Evolutionary conservation across 2,797 vertebrate species (phyloP).

Genomic region (Pantherophis vulpinus): DNA sequence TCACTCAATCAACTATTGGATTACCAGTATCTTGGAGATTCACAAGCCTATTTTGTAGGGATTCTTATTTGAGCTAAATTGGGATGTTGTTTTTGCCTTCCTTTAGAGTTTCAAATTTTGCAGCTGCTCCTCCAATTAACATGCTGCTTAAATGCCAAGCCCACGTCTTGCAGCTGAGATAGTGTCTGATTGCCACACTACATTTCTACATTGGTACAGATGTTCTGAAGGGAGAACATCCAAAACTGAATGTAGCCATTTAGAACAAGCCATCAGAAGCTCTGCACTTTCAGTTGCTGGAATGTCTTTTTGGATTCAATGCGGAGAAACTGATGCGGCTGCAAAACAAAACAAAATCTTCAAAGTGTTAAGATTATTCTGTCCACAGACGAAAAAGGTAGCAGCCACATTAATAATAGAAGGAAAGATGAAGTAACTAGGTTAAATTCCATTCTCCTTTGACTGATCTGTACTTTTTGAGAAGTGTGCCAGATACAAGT

Average conservation of each 20-base stretch:
- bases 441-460: background rate
- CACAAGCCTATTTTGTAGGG: background rate
- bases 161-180: conserved; percentile 5
- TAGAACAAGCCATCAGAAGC: conserved; percentile 31
- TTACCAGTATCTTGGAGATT: background rate
- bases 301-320: conserved; percentile 14
- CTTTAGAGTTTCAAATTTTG: background rate
- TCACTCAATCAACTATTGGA: background rate
- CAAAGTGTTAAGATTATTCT: background rate
- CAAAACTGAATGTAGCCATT: conserved; percentile 27
- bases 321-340: conserved; percentile 2
- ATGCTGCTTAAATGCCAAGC: conserved; percentile 1
- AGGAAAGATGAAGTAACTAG: conserved; percentile 8
- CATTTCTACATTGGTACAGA: conserved; percentile 11
- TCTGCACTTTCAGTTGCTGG: background rate
- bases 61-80: background rate
- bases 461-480: background rate
- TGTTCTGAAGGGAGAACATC: conserved; percentile 10
- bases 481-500: background rate
- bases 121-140: background rate
- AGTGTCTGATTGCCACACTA: conserved; percentile 21
- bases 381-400: conserved; percentile 4
- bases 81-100: background rate
- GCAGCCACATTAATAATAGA: background rate
- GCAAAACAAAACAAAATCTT: conserved; percentile 31